phyloP scores from a whole-genome alignment of 1,140 invertebrate species.

The Macrocentrus cingulum region DNA sequence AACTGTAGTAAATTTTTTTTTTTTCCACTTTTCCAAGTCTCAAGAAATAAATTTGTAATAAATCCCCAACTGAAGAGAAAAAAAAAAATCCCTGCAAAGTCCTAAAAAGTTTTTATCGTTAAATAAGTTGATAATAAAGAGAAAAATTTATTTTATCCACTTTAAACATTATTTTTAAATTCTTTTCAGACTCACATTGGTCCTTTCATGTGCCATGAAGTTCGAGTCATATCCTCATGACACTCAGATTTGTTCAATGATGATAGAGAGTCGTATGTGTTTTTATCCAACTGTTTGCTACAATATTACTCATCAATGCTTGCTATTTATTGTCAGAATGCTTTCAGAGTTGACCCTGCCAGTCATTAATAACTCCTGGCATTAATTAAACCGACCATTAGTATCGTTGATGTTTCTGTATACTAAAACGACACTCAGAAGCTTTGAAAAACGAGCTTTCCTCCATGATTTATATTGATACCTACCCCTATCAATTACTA shows the following conservation, averaged over 20 bases:
- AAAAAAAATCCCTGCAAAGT: too few relatives aligned
- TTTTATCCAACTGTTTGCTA: conserved; percentile 45
- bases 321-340: not conserved
- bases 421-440: not conserved
- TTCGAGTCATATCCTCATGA: conserved; percentile 90
- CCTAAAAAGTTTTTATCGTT: too few relatives aligned
- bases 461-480: too few relatives aligned
- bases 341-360: not conserved
- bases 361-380: conserved; percentile 8
- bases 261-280: conserved; percentile 86
- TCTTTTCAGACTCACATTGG: conserved; percentile 75
- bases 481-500: too few relatives aligned
- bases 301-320: not conserved
- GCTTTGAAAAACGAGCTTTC: not conserved
- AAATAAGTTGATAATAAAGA: too few relatives aligned
- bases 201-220: conserved; percentile 90
- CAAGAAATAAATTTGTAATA: too few relatives aligned
- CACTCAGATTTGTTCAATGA: conserved; percentile 87
- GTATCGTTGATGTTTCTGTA: conserved; percentile 10
- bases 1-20: too few relatives aligned
- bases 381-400: conserved; percentile 17
- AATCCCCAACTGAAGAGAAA: too few relatives aligned
- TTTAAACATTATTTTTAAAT: conserved; percentile 18
- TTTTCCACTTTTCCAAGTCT: too few relatives aligned
- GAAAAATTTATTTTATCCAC: not conserved